Percentiles rank a stretch among this genome's conserved stretches.
Conservation (phyloP, 37 sponge, comb jelly and placozoan species). For the Agelas oroides region DNA sequence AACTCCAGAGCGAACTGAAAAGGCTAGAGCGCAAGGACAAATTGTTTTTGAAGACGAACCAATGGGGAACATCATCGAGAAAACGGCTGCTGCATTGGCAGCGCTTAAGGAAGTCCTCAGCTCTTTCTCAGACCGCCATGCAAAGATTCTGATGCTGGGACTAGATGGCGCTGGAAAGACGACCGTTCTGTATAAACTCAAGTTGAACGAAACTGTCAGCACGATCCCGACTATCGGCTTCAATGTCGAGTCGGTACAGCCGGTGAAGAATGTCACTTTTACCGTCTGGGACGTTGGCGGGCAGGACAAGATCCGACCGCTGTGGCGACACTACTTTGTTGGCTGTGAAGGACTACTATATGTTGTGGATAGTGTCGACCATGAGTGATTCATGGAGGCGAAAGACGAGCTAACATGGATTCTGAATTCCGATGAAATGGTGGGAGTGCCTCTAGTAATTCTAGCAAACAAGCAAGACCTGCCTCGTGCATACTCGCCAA, state of each 20-base stretch:
- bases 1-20: neutral
- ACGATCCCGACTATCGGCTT: constrained; percentile 98
- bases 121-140: constrained; percentile 44
- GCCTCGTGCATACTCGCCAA: constrained; percentile 63
- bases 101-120: constrained; percentile 33
- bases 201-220: constrained; percentile 88
- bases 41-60: too few species aligned
- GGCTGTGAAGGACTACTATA: constrained; percentile 88
- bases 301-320: constrained; percentile 93
- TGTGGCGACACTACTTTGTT: constrained; percentile 93
- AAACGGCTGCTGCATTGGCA: too few species aligned
- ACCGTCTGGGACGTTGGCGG: constrained; percentile 99
- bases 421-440: constrained; percentile 74
- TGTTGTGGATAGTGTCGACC: constrained; percentile 87
- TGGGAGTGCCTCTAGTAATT: constrained; percentile 79
- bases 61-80: too few species aligned
- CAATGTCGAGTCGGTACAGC: constrained; percentile 98
- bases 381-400: constrained; percentile 50
- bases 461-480: constrained; percentile 94
- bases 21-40: too few species aligned
- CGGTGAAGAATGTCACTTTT: constrained; percentile 83
- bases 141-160: constrained; percentile 96
- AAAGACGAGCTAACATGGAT: constrained; percentile 78
- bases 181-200: constrained; percentile 96
- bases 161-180: constrained; percentile 99